phyloP scores from a whole-genome alignment of 2,113 vertebrate genomes.

The Tragulus kanchil region DNA sequence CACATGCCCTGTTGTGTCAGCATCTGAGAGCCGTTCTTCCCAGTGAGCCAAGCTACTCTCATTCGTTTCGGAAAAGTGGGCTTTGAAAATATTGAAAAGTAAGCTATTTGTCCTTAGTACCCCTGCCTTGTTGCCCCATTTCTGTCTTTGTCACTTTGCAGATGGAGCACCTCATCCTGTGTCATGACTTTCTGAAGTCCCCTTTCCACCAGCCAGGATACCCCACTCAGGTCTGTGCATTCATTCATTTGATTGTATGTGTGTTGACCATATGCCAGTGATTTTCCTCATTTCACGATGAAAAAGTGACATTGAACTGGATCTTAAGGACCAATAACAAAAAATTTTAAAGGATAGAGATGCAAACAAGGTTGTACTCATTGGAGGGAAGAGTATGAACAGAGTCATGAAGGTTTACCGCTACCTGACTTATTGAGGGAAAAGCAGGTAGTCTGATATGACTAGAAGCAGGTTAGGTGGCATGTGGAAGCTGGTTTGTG shows the following conservation, averaged over 20 bases:
- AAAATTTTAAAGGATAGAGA: background rate
- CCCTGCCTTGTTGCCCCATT: background rate
- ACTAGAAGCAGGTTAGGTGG: background rate
- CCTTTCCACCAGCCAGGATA: background rate
- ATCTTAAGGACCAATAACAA: background rate
- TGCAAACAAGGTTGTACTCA: too few relatives aligned
- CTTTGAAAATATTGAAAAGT: background rate
- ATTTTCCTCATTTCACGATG: background rate
- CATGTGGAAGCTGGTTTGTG: background rate
- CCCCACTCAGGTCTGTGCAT: background rate
- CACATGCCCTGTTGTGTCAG: fast-evolving
- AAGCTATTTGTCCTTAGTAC: background rate
- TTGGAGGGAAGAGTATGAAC: background rate
- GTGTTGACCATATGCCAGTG: background rate
- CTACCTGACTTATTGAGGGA: background rate
- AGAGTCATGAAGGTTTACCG: background rate
- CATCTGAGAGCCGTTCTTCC: background rate
- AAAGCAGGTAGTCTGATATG: background rate
- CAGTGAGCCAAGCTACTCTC: background rate
- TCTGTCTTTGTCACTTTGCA: background rate
- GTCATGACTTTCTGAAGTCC: background rate
- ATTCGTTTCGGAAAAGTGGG: background rate
- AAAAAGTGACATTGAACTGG: background rate
- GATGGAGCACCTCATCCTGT: background rate
- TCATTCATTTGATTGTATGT: background rate